Percentiles rank a stretch among this genome's conserved stretches.
These are phyloP conservation scores for Montipora capitata DNA, from an alignment of 92 coral and sea anemone genomes.

Conservation along the genomic window DNA sequence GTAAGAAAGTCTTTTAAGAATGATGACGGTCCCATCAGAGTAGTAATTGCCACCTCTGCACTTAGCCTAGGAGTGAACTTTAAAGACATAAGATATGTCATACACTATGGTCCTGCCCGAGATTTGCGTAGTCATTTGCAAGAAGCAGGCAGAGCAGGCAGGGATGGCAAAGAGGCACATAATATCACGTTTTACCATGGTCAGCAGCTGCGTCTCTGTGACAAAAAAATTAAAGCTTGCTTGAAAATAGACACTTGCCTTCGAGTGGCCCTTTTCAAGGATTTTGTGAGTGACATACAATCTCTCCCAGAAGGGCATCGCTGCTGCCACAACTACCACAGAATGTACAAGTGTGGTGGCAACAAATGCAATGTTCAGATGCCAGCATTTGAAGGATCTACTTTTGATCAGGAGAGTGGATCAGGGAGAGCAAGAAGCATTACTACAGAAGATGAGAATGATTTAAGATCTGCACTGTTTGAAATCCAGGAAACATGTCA, in stretches of 20 bases:
- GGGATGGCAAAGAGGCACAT: conserved; percentile 30
- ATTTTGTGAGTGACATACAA: background rate
- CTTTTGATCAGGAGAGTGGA: background rate
- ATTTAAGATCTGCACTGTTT: background rate
- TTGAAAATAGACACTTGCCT: conserved; percentile 9
- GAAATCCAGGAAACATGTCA: conserved; percentile 14
- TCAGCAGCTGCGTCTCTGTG: conserved; percentile 24
- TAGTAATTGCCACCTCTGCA: conserved; percentile 34
- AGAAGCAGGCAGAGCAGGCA: conserved; percentile 33
- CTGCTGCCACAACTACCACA: conserved; percentile 9
- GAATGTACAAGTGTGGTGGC: conserved; percentile 22
- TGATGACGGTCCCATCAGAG: conserved; percentile 16
- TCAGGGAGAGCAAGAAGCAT: conserved; percentile 5
- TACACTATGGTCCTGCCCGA: conserved; percentile 49
- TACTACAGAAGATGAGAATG: conserved; percentile 10
- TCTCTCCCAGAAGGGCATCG: conserved; percentile 1
- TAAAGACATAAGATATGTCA: conserved; percentile 26
- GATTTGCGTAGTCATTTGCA: conserved; percentile 34
- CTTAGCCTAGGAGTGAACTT: conserved; percentile 38
- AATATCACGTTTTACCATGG: conserved; percentile 15
- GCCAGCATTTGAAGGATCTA: background rate
- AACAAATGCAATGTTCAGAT: background rate
- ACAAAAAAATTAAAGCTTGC: conserved; percentile 4
- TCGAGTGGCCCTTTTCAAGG: conserved; percentile 21
- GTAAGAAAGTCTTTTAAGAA: conserved; percentile 18